phyloP scores from a whole-genome alignment of 2,113 vertebrate genomes.

The Eulacestoma nigropectus region DNA sequence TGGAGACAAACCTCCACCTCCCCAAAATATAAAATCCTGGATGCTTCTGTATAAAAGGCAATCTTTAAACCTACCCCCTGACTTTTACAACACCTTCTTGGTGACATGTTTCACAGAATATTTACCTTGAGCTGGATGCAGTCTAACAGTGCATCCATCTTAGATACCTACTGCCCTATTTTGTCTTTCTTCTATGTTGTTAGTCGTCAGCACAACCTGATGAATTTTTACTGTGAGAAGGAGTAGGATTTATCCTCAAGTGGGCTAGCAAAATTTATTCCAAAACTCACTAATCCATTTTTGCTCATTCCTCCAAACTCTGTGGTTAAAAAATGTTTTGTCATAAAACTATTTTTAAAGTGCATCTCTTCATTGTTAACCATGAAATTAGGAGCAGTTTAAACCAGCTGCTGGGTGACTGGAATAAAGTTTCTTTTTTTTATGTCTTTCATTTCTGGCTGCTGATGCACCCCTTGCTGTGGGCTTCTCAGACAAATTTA shows the following conservation, averaged over 20 bases:
- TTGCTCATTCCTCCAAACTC: not conserved
- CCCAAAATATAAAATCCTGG: not conserved
- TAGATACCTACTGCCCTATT: not conserved
- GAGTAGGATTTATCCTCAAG: not conserved
- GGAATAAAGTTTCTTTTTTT: not conserved
- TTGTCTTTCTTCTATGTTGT: not conserved
- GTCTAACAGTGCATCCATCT: not conserved
- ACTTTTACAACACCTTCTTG: not conserved
- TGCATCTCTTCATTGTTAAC: not conserved
- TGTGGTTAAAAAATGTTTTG: not conserved
- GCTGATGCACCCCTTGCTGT: not conserved
- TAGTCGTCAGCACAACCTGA: not conserved
- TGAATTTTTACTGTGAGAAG: not conserved
- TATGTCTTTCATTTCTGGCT: not conserved
- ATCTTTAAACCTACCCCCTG: not conserved
- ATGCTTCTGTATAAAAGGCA: not conserved
- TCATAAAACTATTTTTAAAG: not conserved
- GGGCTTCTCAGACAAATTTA: not conserved
- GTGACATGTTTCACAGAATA: not conserved
- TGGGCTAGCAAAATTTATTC: not conserved
- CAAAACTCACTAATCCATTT: not conserved
- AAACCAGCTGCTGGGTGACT: not conserved
- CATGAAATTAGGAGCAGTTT: not conserved
- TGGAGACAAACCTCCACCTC: not conserved
- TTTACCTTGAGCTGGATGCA: not conserved